Percentiles rank a stretch among this genome's conserved stretches.
These are phyloP conservation scores for Paedocypris micromegethes DNA, from an alignment of 2,797 vertebrate species.

Conservation along the genomic window DNA sequence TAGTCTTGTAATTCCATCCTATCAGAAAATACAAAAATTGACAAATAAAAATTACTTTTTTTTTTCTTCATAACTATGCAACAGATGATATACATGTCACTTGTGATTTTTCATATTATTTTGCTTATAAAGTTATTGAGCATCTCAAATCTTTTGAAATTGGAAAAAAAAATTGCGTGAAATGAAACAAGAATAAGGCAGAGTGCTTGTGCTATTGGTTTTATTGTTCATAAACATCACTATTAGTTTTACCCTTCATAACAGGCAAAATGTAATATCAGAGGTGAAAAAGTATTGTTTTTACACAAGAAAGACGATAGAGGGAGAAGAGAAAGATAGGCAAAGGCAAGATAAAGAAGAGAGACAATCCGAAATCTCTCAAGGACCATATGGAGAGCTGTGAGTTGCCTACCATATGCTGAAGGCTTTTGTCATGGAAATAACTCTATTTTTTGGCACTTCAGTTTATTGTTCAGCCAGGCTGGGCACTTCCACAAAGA, in stretches of 20 bases:
- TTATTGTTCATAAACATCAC: slow-evolving; percentile 60
- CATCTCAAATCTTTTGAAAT: neutral
- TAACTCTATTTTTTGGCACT: slow-evolving; percentile 81
- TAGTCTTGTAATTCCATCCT: too few relatives aligned
- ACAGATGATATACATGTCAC: too few relatives aligned
- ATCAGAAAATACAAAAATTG: too few relatives aligned
- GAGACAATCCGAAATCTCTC: slow-evolving; percentile 69
- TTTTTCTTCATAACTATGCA: too few relatives aligned
- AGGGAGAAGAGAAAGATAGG: slow-evolving; percentile 25
- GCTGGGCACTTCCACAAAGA: slow-evolving; percentile 73
- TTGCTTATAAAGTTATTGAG: neutral
- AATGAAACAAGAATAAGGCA: slow-evolving; percentile 48
- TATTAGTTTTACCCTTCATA: slow-evolving; percentile 48
- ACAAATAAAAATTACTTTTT: too few relatives aligned
- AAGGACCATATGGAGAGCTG: slow-evolving; percentile 78
- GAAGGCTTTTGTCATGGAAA: slow-evolving; percentile 85
- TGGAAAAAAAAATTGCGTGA: slow-evolving; percentile 4
- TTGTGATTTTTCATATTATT: neutral
- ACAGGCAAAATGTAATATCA: slow-evolving; percentile 60
- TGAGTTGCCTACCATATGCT: slow-evolving; percentile 78
- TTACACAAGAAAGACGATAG: slow-evolving; percentile 53
- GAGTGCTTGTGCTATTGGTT: slow-evolving; percentile 80
- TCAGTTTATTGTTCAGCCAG: slow-evolving; percentile 76
- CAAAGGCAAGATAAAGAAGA: slow-evolving; percentile 47
- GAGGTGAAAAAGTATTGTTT: slow-evolving; percentile 67